Percentiles rank a stretch among this genome's conserved stretches.
phyloP scores from a whole-genome alignment of 2,888 invertebrate genomes.

The Cerceris ruficornis region DNA sequence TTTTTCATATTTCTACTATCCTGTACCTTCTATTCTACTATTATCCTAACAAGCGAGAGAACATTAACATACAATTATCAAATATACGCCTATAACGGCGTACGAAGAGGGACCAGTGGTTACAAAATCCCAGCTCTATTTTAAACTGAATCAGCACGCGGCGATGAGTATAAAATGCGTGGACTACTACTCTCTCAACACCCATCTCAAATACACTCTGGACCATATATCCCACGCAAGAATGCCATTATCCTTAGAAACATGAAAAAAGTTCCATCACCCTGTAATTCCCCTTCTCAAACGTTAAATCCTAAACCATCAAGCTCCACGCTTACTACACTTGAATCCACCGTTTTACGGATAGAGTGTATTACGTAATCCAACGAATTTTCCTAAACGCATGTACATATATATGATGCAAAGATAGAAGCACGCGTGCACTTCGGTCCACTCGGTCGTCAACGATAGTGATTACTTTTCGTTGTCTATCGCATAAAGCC shows the following conservation, averaged over 20 bases:
- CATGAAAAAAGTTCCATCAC: too few species aligned
- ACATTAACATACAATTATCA: background rate
- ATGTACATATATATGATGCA: background rate
- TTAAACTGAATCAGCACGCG: constrained; percentile 16
- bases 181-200: background rate
- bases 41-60: too few species aligned
- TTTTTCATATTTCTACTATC: too few species aligned
- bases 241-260: too few species aligned
- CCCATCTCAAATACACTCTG: too few species aligned
- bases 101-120: background rate
- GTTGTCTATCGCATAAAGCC: background rate
- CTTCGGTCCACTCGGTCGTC: background rate
- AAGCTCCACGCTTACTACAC: background rate
- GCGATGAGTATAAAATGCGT: background rate
- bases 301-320: background rate
- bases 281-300: too few species aligned
- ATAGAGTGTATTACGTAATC: background rate
- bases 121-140: constrained; percentile 30
- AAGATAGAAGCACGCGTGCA: background rate
- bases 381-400: background rate
- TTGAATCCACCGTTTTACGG: background rate
- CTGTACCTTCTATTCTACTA: too few species aligned
- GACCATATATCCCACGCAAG: too few species aligned
- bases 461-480: constrained; percentile 2
- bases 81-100: too few species aligned